A percentile compares a stretch with the other conserved stretches of the same genome.
phyloP scores from a whole-genome alignment of 2,797 vertebrate genomes.

The Bucorvus abyssinicus region DNA sequence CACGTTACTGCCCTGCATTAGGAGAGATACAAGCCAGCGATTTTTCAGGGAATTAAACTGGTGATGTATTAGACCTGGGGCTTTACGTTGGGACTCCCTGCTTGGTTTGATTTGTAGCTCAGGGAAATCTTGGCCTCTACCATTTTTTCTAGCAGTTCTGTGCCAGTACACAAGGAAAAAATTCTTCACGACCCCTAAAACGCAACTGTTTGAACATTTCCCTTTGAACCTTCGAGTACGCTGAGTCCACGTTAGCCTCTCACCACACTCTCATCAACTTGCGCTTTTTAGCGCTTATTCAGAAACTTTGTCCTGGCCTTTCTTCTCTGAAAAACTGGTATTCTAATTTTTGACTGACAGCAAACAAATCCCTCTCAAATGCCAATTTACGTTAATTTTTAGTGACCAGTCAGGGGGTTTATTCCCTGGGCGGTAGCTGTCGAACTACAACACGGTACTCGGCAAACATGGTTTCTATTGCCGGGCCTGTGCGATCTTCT shows the following conservation, averaged over 20 bases:
- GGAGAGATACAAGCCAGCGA: background rate
- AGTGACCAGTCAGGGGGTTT: background rate
- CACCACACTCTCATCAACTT: background rate
- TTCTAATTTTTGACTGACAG: background rate
- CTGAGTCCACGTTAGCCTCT: background rate
- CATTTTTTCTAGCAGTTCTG: background rate
- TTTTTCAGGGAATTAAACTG: background rate
- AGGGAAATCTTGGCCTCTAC: background rate
- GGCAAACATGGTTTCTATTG: background rate
- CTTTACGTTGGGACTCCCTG: background rate
- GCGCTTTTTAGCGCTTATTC: background rate
- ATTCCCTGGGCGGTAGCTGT: background rate
- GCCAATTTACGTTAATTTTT: background rate
- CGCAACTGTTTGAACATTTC: background rate
- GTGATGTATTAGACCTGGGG: background rate
- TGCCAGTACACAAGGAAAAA: background rate
- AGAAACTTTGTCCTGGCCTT: accelerated
- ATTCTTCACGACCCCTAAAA: background rate
- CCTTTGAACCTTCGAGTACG: background rate
- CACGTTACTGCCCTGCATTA: background rate
- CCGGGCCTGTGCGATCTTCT: background rate
- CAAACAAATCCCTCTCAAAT: background rate
- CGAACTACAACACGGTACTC: background rate
- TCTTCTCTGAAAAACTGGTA: background rate
- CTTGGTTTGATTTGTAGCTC: background rate